phyloP scores from a whole-genome alignment of 2,888 invertebrate species.

The Cataglyphis rosenhaueri region DNA sequence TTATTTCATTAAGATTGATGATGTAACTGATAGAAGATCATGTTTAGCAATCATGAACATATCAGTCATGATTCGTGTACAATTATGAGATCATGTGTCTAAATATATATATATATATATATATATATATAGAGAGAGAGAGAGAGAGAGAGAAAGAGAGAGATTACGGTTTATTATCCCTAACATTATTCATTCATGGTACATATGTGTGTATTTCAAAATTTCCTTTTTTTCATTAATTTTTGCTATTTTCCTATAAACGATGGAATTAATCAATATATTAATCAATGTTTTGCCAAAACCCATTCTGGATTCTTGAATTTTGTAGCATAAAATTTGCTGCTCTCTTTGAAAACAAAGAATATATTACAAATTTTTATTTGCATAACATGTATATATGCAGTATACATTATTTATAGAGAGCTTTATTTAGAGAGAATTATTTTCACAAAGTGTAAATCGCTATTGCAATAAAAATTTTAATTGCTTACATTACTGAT shows the following conservation, averaged over 20 bases:
- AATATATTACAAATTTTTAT: neutral
- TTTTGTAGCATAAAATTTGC: neutral
- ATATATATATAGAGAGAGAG: too few relatives aligned
- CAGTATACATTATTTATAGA: neutral
- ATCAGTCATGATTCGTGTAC: neutral
- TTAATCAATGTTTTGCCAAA: too few relatives aligned
- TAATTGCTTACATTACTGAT: neutral
- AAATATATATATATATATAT: too few relatives aligned
- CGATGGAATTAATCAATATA: neutral
- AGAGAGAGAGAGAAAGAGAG: too few relatives aligned
- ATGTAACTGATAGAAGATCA: constrained; percentile 27
- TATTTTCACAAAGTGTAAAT: neutral
- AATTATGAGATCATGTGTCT: neutral
- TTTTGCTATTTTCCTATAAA: neutral
- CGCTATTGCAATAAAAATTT: neutral
- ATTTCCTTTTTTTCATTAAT: neutral
- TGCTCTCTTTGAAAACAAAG: too few relatives aligned
- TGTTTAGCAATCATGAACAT: constrained; percentile 2
- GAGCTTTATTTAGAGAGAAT: too few relatives aligned
- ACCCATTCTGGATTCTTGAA: too few relatives aligned
- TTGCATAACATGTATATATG: neutral
- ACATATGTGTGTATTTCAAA: neutral
- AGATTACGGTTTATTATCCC: neutral
- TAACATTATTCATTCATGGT: neutral
- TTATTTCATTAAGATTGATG: constrained; percentile 20